Evolutionary conservation across 2,888 invertebrate species (phyloP).

Genomic region (Cerastis rubricosa): DNA sequence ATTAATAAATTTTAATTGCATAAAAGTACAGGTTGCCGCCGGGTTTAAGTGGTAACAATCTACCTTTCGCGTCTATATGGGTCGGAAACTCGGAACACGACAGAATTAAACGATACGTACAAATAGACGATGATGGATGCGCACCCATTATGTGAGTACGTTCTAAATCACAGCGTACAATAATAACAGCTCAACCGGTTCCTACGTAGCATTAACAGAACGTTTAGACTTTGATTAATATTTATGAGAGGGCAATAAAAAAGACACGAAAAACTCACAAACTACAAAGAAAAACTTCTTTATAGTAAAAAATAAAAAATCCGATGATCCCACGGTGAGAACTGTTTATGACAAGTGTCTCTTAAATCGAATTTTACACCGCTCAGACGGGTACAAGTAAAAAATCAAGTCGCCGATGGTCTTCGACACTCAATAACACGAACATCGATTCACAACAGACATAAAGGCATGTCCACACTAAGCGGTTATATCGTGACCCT

Average conservation of each 20-base stretch:
- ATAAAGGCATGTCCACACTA: conserved; percentile 77
- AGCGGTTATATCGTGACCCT: conserved; percentile 76
- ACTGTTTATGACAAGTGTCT: conserved; percentile 67
- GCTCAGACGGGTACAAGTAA: conserved; percentile 58
- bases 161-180: conserved; percentile 63
- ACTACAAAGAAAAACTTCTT: conserved; percentile 59
- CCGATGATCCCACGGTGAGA: conserved; percentile 64
- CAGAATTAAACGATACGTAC: conserved; percentile 66
- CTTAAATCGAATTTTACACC: conserved; percentile 68
- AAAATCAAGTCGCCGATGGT: conserved; percentile 63
- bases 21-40: conserved; percentile 76
- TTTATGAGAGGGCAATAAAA: conserved; percentile 56
- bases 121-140: conserved; percentile 69
- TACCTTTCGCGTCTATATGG: conserved; percentile 61
- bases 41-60: conserved; percentile 75
- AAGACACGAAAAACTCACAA: conserved; percentile 54
- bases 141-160: conserved; percentile 59
- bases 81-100: conserved; percentile 62
- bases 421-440: conserved; percentile 66
- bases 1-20: conserved; percentile 86
- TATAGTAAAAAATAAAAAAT: conserved; percentile 48
- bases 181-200: conserved; percentile 60
- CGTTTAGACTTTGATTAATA: conserved; percentile 61
- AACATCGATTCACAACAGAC: conserved; percentile 66
- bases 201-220: conserved; percentile 49